Percentiles rank a stretch among this genome's conserved stretches.
Conservation (phyloP, 2,113 vertebrate species). For the Semicossyphus pulcher region DNA sequence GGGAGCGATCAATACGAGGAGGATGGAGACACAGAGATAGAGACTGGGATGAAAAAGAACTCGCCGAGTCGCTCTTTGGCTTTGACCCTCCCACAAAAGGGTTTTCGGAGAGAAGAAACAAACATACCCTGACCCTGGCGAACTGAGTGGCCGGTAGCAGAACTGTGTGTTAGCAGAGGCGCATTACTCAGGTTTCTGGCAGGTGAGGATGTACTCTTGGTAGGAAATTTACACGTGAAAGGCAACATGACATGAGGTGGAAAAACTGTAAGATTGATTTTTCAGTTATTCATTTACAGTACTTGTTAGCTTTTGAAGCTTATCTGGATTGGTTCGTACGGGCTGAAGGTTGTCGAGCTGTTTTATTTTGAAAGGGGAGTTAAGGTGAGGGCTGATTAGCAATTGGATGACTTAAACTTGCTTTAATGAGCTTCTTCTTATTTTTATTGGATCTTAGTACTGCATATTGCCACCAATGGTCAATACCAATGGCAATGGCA, state of each 20-base stretch:
- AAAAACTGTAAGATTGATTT: background rate
- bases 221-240: background rate
- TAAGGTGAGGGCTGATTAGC: too few relatives aligned
- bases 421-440: too few relatives aligned
- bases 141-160: background rate
- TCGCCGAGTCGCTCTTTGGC: constrained; percentile 4
- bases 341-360: too few relatives aligned
- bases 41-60: constrained; percentile 51
- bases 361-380: too few relatives aligned
- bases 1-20: constrained; percentile 67
- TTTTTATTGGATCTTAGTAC: too few relatives aligned
- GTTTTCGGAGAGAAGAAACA: constrained; percentile 17
- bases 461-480: too few relatives aligned
- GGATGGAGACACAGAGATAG: constrained; percentile 53
- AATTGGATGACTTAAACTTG: too few relatives aligned
- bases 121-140: constrained; percentile 36
- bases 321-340: background rate
- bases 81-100: constrained; percentile 39
- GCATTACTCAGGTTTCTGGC: constrained; percentile 3
- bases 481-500: too few relatives aligned
- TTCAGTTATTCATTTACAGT: background rate
- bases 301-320: background rate
- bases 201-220: background rate
- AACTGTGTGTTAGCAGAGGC: background rate
- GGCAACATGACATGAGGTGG: background rate